Base-by-base conservation (phyloP, 2,888 invertebrate species). In the Balanococcus diminutus region DNA sequence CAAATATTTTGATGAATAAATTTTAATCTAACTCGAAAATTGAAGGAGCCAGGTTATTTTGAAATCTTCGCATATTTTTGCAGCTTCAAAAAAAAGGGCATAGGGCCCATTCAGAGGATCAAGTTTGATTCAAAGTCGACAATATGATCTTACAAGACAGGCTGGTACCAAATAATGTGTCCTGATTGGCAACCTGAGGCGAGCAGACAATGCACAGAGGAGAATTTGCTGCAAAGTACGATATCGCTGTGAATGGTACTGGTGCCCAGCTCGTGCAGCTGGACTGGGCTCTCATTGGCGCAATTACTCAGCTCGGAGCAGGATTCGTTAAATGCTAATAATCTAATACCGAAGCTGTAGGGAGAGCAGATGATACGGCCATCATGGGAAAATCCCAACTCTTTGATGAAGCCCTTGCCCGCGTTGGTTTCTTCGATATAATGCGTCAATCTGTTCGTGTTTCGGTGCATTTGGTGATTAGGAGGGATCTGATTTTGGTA, bases 161-260 rank as follows among this genome's bases (percentile, higher is more conserved):
- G 97, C 89, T 96, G 95, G 90, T 97, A 95, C 95, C 97, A 98
- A 79, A 95, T 94, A 86, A 98, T 94, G 89, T 95, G 94, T 32
- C 98, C 97, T 87, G 94, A 93, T 79, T 97, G 92, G 90, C 97
- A 98, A 19, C 98, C 98, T 22, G 96, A 96, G 56, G 97, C 98
- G 51, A 98, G 92, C 88, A 96, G 91, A 89, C 95, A 95, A 90
- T 96, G 95, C 32, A 93, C 92, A 0, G 98, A 98, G 87, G 95
- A 96, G 90, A 98, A 98, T 90, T 95, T 95, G 88, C 96, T 95
- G 89, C 96, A 95, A 84, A 97, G 94, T 25, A 97, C 97, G 87
- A 95, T 94, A 89, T 96, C 95, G 82, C 93, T 91, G 90, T 97
- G 96, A 88, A 95, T 94, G 87, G 95, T 91, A 88, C 93, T 94